phyloP scores from a whole-genome alignment of 2,113 vertebrate genomes.

The Bufo bufo region DNA sequence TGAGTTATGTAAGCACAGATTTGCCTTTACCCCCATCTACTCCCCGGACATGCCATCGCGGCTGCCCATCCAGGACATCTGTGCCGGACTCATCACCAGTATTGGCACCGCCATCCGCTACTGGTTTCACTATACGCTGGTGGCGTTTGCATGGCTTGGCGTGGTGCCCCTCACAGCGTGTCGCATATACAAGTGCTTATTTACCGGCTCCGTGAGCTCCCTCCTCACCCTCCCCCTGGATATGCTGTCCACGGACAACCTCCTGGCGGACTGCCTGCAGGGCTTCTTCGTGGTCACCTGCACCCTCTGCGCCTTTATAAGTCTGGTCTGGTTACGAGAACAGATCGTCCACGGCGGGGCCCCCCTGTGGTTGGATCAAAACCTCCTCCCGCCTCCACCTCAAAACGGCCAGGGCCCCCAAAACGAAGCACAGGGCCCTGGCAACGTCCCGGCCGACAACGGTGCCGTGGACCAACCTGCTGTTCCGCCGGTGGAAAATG shows the following conservation, averaged over 20 bases:
- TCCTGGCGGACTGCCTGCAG: constrained; percentile 94
- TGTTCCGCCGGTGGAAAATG: constrained; percentile 82
- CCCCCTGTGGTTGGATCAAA: constrained; percentile 93
- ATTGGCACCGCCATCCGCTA: constrained; percentile 98
- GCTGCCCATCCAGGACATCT: constrained; percentile 98
- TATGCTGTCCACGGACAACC: constrained; percentile 96
- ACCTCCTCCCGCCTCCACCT: constrained; percentile 82
- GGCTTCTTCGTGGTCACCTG: constrained; percentile 97
- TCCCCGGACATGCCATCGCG: constrained; percentile 99
- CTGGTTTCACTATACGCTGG: constrained; percentile 99
- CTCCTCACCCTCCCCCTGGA: constrained; percentile 94
- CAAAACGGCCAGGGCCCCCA: constrained; percentile 82
- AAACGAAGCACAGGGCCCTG: constrained; percentile 83
- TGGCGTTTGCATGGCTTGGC: constrained; percentile 98
- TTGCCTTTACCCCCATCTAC: constrained; percentile 99
- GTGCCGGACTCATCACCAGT: constrained; percentile 96
- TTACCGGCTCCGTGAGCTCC: constrained; percentile 98
- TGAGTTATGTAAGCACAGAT: constrained; percentile 99
- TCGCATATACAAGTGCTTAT: constrained; percentile 99
- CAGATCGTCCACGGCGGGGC: constrained; percentile 95
- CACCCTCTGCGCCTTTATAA: constrained; percentile 97
- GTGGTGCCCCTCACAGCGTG: constrained; percentile 99
- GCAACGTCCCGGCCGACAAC: constrained; percentile 79
- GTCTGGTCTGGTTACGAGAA: constrained; percentile 95
- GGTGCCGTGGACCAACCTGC: constrained; percentile 78